Base-by-base conservation (phyloP, 2,113 vertebrate species). In the Sinocyclocheilus anophthalmus region DNA sequence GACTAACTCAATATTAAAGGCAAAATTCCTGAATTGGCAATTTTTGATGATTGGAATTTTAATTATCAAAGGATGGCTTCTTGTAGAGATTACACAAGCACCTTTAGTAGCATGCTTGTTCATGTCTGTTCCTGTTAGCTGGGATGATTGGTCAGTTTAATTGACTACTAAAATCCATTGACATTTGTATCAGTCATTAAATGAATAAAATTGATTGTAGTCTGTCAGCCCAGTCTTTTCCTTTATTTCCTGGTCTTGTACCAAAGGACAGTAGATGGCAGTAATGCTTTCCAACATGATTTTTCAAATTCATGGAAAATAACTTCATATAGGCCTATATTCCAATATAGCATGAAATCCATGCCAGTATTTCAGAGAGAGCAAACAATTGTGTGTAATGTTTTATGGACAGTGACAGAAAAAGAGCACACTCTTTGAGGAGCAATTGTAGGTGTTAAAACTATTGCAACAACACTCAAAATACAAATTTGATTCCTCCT, bases 81-180 rank as follows among this genome's bases (percentile, higher is more conserved):
- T 48, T 50, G 63, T 53, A 20, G 24, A 82, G 24, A 70, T 69
- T 82, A 70, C 45, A 37, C 24, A 30, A 70, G 45, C 5, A 81
- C 13, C 37, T 65, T 42, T 45, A 14, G 39, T 63, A 30, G 14
- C 39, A 20, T 81, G 13, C 9, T 9, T 81, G 13, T 2, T 9
- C 61, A 24, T 42, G 39, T 48, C 63, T 70, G 39, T 82, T 53
- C 24, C 2, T 55, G 20, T 70, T 53, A 53, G 65, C n/a, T 22
- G 10, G 65, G 11, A 18, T 45, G 42, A 81, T 30, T 13, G 22
- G 20, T 82, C 45, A 70, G 0, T 55, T 55, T 55, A 70, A 18
- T 37, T n/a, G 18, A 70, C 81, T 70, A 69, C 24, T 82, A 22
- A 82, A 82, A 67, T 82, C 26, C 81, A 82, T 20, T 82, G 81